Conservation (phyloP, 2,113 vertebrate species). For the Melanotaenia duboulayi region DNA sequence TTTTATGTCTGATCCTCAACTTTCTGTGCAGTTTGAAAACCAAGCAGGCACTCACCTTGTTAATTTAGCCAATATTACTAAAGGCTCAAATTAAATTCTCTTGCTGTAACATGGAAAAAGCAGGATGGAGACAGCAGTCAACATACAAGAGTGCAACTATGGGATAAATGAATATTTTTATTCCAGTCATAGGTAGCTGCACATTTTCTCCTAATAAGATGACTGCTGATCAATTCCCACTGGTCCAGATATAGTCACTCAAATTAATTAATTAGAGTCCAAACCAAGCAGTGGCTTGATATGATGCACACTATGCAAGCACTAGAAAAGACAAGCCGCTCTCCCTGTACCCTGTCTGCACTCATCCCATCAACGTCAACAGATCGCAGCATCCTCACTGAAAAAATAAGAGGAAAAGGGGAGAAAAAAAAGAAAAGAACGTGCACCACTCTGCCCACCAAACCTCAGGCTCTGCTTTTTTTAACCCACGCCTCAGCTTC, state of each 20-base stretch:
- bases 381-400: slow-evolving; percentile 53
- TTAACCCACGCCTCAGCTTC: slow-evolving; percentile 67
- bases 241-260: slow-evolving; percentile 69
- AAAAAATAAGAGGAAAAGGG: slow-evolving; percentile 61
- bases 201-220: slow-evolving; percentile 46
- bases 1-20: background rate
- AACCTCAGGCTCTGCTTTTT: slow-evolving; percentile 86
- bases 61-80: background rate
- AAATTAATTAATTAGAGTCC: slow-evolving; percentile 74
- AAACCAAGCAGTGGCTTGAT: slow-evolving; percentile 59
- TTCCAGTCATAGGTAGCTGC: slow-evolving; percentile 32
- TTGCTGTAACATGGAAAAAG: background rate
- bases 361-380: slow-evolving; percentile 79
- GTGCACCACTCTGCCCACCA: slow-evolving; percentile 84
- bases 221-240: slow-evolving; percentile 74
- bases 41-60: background rate
- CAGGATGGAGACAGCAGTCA: background rate
- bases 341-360: slow-evolving; percentile 79
- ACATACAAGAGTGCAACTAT: background rate
- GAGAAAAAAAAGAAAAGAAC: slow-evolving; percentile 22
- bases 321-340: slow-evolving; percentile 83
- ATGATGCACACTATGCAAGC: slow-evolving; percentile 78
- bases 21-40: background rate
- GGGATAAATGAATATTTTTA: slow-evolving; percentile 27
- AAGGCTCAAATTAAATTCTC: background rate